These are phyloP conservation scores for Myotis findleyi DNA, from an alignment of 2,797 vertebrate species.

Conservation along the genomic window DNA sequence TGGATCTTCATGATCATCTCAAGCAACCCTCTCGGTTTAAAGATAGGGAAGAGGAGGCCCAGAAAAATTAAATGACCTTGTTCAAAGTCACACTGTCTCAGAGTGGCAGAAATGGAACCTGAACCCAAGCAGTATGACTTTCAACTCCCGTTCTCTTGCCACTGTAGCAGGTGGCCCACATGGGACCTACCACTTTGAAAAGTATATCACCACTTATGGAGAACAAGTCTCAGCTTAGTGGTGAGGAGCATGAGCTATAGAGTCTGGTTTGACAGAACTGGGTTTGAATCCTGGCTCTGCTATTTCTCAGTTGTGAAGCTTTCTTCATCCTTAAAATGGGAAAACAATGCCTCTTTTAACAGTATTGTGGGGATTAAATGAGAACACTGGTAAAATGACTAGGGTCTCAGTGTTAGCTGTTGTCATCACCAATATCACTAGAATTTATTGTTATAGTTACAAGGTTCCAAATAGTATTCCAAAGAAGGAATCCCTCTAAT, in stretches of 20 bases:
- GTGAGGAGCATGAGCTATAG: neutral
- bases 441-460: neutral
- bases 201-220: neutral
- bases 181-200: neutral
- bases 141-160: neutral
- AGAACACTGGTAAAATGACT: neutral
- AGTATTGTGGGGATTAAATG: neutral
- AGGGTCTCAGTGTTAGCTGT: neutral
- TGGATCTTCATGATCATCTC: neutral
- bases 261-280: neutral
- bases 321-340: constrained; percentile 6
- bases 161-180: neutral
- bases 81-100: neutral
- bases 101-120: neutral
- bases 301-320: neutral
- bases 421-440: neutral
- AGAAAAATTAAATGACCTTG: neutral
- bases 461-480: neutral
- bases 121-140: neutral
- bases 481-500: neutral
- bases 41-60: neutral
- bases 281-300: neutral
- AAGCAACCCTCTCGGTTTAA: neutral
- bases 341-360: neutral
- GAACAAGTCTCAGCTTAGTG: neutral